These are phyloP conservation scores for Sebastes hubbsi DNA, from an alignment of 2,797 vertebrate genomes.

Conservation along the genomic window DNA sequence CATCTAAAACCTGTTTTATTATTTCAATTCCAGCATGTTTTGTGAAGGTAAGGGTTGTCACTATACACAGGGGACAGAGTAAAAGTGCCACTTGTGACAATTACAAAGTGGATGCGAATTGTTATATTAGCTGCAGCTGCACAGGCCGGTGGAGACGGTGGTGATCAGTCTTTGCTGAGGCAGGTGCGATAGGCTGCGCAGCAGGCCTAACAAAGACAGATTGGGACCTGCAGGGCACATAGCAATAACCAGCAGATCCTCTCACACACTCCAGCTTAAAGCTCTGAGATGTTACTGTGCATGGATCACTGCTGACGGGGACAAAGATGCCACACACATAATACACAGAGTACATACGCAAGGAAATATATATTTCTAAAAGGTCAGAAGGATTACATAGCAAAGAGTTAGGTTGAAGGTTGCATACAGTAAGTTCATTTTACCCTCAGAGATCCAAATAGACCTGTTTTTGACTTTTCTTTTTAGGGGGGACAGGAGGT, in stretches of 20 bases:
- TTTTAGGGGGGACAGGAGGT: too few species aligned
- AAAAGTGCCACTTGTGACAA: constrained; percentile 68
- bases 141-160: constrained; percentile 59
- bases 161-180: constrained; percentile 79
- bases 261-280: constrained; percentile 49
- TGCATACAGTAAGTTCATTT: not conserved
- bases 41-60: not conserved
- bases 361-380: constrained; percentile 8
- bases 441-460: too few species aligned
- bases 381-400: constrained; percentile 12
- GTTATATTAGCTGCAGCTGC: constrained; percentile 68
- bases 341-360: constrained; percentile 13
- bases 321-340: constrained; percentile 44
- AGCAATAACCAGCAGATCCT: constrained; percentile 62
- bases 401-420: not conserved
- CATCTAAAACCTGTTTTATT: not conserved
- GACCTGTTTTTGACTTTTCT: too few species aligned
- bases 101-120: constrained; percentile 71
- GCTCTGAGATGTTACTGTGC: constrained; percentile 56
- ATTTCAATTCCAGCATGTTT: not conserved
- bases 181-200: constrained; percentile 60
- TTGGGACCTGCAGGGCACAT: constrained; percentile 73
- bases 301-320: constrained; percentile 54
- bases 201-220: constrained; percentile 81
- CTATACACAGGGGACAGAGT: constrained; percentile 22